Conservation (phyloP, 1,140 invertebrate genomes). For the Papilio aristodemus region DNA sequence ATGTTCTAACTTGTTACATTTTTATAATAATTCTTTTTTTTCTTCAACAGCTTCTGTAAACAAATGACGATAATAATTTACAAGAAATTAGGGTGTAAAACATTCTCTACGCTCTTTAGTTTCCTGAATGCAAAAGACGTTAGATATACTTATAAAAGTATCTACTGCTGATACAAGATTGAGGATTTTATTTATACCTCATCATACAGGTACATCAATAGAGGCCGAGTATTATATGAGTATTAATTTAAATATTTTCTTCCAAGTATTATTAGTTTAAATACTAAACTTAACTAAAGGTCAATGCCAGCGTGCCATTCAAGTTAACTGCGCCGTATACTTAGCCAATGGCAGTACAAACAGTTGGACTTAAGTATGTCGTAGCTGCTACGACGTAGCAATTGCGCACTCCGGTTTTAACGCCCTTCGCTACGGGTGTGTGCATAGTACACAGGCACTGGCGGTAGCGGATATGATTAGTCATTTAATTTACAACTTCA, state of each 20-base stretch:
- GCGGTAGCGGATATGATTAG: not conserved
- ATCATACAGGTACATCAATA: not conserved
- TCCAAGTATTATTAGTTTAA: not conserved
- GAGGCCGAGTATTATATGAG: not conserved
- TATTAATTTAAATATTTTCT: not conserved
- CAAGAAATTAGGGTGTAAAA: too few relatives aligned
- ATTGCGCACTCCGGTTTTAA: slow-evolving; percentile 15
- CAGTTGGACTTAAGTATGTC: slow-evolving; percentile 8
- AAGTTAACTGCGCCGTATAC: slow-evolving; percentile 11
- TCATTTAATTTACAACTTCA: not conserved
- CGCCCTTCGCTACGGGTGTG: not conserved
- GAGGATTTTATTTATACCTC: not conserved
- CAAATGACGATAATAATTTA: too few relatives aligned
- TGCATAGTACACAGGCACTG: not conserved
- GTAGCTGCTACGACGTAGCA: slow-evolving; percentile 27
- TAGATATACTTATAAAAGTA: too few relatives aligned
- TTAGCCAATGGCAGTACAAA: slow-evolving; percentile 21
- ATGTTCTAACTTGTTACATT: too few relatives aligned
- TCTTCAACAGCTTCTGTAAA: too few relatives aligned
- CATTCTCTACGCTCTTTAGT: too few relatives aligned
- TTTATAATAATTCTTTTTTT: too few relatives aligned
- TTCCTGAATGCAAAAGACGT: too few relatives aligned
- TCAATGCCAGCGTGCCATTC: slow-evolving; percentile 3
- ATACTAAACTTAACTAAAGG: slow-evolving; percentile 6
- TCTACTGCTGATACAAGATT: too few relatives aligned